Evolutionary conservation across 2,113 vertebrate species (phyloP).

Genomic region (Oreocharis arfaki): DNA sequence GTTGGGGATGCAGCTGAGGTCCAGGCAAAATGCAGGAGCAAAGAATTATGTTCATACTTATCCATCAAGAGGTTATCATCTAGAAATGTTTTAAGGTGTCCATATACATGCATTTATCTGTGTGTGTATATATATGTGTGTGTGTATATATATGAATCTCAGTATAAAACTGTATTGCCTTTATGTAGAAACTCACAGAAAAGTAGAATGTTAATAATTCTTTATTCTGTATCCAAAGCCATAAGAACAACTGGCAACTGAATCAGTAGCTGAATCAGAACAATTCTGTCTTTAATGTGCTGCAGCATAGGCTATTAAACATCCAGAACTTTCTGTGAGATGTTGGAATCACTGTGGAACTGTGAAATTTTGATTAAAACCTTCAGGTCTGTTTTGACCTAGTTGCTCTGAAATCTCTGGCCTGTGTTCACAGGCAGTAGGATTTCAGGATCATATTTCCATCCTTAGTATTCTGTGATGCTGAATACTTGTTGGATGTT

Average conservation of each 20-base stretch:
- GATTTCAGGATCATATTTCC: not conserved
- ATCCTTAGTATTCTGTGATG: not conserved
- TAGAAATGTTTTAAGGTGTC: not conserved
- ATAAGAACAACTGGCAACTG: not conserved
- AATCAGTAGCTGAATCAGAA: not conserved
- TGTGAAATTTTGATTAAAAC: not conserved
- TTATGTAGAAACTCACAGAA: not conserved
- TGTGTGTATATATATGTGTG: rapidly evolving
- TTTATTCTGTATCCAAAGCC: not conserved
- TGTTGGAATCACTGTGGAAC: not conserved
- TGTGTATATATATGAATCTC: rapidly evolving
- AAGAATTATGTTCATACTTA: not conserved
- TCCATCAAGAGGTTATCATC: not conserved
- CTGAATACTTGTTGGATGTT: not conserved
- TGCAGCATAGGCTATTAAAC: not conserved
- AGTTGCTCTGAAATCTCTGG: not conserved
- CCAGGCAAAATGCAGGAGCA: not conserved
- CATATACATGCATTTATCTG: not conserved
- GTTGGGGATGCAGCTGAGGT: not conserved
- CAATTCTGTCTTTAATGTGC: not conserved
- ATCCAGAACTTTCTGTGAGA: not conserved
- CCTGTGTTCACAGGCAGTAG: not conserved
- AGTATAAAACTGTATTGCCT: not conserved
- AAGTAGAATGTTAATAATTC: not conserved
- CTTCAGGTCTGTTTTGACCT: not conserved